Evolutionary conservation across 2,888 invertebrate genomes (phyloP).

Genomic region (Pterostichus niger): DNA sequence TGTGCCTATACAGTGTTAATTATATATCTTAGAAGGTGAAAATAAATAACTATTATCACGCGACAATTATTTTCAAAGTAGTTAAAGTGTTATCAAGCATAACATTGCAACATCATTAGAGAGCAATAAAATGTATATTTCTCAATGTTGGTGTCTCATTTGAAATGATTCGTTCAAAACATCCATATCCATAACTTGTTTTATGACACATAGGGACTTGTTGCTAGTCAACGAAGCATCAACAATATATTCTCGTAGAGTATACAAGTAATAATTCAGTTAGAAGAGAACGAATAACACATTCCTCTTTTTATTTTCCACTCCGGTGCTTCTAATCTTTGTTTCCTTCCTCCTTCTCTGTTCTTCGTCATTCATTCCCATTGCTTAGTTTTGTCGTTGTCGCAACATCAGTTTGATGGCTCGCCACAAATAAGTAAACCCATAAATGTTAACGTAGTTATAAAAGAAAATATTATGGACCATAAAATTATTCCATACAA

Average conservation of each 20-base stretch:
- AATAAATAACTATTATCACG: too few species aligned
- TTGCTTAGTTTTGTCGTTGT: constrained; percentile 10
- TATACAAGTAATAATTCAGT: constrained; percentile 34
- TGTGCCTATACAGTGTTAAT: too few species aligned
- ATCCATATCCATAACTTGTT: neutral
- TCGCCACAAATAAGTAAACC: constrained; percentile 55
- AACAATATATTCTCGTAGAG: neutral
- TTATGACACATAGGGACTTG: constrained; percentile 18
- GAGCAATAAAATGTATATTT: neutral
- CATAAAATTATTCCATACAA: constrained; percentile 64
- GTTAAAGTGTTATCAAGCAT: neutral
- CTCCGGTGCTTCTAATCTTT: constrained; percentile 27
- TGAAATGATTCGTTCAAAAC: constrained; percentile 10
- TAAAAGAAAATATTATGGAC: constrained; percentile 65
- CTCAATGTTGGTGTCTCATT: neutral
- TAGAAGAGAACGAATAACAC: neutral
- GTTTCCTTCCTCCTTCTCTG: constrained; percentile 15
- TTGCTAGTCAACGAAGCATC: constrained; percentile 21
- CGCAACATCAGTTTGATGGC: constrained; percentile 35
- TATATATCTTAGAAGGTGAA: too few species aligned
- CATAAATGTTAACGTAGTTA: constrained; percentile 61
- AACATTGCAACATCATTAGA: neutral
- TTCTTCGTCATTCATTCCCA: constrained; percentile 18
- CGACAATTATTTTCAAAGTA: neutral
- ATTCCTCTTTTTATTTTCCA: constrained; percentile 40